Evolutionary conservation across 2,797 vertebrate genomes (phyloP).

Genomic region (Gobio occitaniae): DNA sequence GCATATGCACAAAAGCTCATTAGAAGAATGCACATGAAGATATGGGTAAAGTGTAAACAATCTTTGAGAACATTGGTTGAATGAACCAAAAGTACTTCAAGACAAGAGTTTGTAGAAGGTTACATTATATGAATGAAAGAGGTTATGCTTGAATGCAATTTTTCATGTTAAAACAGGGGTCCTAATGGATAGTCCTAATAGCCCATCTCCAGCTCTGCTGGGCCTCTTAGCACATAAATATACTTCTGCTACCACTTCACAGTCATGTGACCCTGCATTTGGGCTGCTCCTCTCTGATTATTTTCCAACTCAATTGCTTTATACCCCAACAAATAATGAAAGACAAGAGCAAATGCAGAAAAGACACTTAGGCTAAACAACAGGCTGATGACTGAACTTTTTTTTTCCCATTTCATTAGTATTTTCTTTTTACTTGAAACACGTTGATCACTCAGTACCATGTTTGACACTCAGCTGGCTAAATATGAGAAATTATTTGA

Average conservation of each 20-base stretch:
- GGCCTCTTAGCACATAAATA: constrained; percentile 46
- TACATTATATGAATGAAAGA: neutral
- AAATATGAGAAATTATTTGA: constrained; percentile 20
- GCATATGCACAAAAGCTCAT: neutral
- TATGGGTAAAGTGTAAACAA: constrained; percentile 18
- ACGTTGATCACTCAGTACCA: constrained; percentile 4
- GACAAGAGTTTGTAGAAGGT: constrained; percentile 14
- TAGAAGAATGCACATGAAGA: neutral
- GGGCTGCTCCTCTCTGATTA: constrained; percentile 1
- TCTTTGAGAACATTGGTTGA: neutral
- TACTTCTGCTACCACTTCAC: constrained; percentile 33
- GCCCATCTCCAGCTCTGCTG: constrained; percentile 33
- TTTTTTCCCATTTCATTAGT: constrained; percentile 11
- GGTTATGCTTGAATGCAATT: constrained; percentile 3
- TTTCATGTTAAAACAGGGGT: constrained; percentile 38
- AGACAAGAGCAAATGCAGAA: constrained; percentile 24
- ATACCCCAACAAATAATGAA: constrained; percentile 14
- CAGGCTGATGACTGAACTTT: constrained; percentile 11
- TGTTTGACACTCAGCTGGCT: constrained; percentile 20
- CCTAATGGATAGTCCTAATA: constrained; percentile 47
- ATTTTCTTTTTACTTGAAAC: constrained; percentile 26
- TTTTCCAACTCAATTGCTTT: constrained; percentile 38
- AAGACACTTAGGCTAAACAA: constrained; percentile 17
- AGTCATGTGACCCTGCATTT: constrained; percentile 33
- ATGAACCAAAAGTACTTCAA: constrained; percentile 16